A percentile compares a stretch with the other conserved stretches of the same genome.
Evolutionary conservation across 2,797 vertebrate genomes (phyloP).

Genomic region (Platalea minor): DNA sequence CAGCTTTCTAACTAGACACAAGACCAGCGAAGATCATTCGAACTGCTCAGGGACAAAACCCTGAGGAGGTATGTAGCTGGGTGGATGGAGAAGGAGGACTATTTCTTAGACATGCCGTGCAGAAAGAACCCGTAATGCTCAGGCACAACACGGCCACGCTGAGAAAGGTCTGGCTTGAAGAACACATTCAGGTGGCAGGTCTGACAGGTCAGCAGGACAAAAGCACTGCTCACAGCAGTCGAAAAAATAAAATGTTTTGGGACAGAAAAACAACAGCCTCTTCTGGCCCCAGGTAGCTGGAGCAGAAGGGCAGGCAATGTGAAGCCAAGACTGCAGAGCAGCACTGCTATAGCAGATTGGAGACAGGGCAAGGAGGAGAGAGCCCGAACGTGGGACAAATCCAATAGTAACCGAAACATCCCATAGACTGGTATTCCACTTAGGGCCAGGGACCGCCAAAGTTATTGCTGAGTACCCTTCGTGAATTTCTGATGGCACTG

Average conservation of each 20-base stretch:
- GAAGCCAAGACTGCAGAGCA: not conserved
- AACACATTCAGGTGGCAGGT: not conserved
- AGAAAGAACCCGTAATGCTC: not conserved
- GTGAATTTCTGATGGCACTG: not conserved
- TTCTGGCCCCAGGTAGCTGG: not conserved
- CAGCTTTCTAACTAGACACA: not conserved
- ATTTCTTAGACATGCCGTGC: not conserved
- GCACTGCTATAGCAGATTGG: not conserved
- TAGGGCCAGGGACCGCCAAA: not conserved
- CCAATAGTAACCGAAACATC: not conserved
- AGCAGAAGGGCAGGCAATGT: not conserved
- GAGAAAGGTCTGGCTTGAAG: not conserved
- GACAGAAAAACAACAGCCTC: not conserved
- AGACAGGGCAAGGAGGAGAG: not conserved
- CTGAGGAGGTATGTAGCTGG: not conserved
- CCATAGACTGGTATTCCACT: accelerated
- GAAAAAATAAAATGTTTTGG: not conserved
- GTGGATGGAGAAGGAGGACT: not conserved
- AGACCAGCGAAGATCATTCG: not conserved
- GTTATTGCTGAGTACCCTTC: not conserved
- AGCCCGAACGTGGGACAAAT: not conserved
- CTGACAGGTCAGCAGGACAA: not conserved
- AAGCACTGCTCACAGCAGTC: not conserved
- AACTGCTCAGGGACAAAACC: not conserved
- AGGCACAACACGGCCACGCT: accelerated